Evolutionary conservation across 2,888 invertebrate genomes (phyloP), one percentile per base, ranked within the genome.

Genomic region (Nephrotoma guestfalica): DNA sequence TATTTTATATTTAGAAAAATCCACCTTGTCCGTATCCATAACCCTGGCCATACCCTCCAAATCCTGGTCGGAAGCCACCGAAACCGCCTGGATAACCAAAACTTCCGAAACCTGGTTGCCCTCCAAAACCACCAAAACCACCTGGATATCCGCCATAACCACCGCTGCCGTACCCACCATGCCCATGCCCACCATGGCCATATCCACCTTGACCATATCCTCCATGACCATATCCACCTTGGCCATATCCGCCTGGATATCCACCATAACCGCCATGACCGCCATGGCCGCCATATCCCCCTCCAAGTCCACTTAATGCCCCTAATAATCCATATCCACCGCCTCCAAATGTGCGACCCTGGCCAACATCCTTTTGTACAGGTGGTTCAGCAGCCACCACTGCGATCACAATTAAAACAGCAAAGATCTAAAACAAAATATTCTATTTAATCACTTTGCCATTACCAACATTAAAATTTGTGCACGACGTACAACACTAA

Each of bases 141-240:
- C 83, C 83, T 83, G 40, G 40, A 83, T 83, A 40, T 41, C 83
- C 83, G 4, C 41, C 40, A 45, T 86, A 40, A 43, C 86, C 86
- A 15, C 85, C 86, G 40, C 43, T n/a, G 15, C 87, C 87, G 1
- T 71, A 15, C 4, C 87, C 86, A 71, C 41, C 42, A 6, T 86
- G 51, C n/a, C 86, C 87, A 83, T 86, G 71, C 30, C 87, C 87
- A 57, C 87, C 87, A 0, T 87, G 41, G 0, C 87, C 86, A 40
- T 71, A 15, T 7, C 83, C 45, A 6, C 87, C 87, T 43, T 87
- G 86, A 9, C 87, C 87, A 41, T 6, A 18, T 6, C 42, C 45
- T 6, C 30, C 47, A 3, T 85, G 51, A 11, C 83, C 86, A 86
- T 87, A 45, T 6, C 85, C 86, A 41, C 86, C 87, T 41, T 87